Evolutionary conservation across 2,113 vertebrate species (phyloP).

Genomic region (Mionectes macconnelli): DNA sequence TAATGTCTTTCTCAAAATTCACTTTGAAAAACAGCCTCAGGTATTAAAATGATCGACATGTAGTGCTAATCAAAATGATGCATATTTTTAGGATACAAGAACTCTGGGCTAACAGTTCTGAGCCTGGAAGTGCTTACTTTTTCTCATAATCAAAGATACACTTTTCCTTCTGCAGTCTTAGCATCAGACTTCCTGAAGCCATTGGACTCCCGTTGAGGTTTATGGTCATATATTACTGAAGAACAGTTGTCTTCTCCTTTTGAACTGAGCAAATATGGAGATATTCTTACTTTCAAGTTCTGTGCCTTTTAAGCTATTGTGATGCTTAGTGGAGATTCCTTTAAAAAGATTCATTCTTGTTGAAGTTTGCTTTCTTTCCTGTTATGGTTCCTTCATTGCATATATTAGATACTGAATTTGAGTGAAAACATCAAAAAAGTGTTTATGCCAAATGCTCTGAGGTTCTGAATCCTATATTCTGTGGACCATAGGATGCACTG

Average conservation of each 20-base stretch:
- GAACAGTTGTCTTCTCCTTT: neutral
- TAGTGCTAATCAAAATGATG: neutral
- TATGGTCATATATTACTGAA: neutral
- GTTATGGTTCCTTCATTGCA: neutral
- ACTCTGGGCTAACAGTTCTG: neutral
- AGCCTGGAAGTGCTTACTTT: neutral
- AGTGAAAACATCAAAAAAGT: slow-evolving; percentile 20
- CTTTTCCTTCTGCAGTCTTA: neutral
- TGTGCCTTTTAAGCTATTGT: neutral
- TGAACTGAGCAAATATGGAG: neutral
- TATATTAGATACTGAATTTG: neutral
- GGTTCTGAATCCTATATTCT: neutral
- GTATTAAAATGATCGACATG: neutral
- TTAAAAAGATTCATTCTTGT: neutral
- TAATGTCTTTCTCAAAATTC: slow-evolving; percentile 8
- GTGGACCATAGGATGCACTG: neutral
- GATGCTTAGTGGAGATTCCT: neutral
- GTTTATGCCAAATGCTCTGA: neutral
- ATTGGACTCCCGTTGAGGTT: fast-evolving
- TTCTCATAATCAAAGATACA: neutral
- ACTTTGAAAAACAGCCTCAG: neutral
- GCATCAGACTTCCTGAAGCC: neutral
- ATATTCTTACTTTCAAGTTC: neutral
- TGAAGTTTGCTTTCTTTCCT: slow-evolving; percentile 23
- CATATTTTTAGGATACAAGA: neutral